A percentile compares a stretch with the other conserved stretches of the same genome.
Conservation (phyloP, 2,888 invertebrate genomes). For the Stenoptilia bipunctidactyla region DNA sequence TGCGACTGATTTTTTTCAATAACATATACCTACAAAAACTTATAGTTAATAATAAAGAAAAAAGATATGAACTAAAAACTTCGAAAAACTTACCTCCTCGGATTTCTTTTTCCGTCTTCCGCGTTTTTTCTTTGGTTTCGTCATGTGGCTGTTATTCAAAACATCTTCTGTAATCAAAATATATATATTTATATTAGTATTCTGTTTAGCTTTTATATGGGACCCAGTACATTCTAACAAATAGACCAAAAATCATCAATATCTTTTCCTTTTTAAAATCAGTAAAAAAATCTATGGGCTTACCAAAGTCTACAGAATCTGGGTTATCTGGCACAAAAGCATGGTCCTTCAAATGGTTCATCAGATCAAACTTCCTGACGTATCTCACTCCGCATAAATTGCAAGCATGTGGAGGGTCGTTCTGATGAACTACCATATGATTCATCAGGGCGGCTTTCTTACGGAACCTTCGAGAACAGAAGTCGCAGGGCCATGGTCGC, state of each 20-base stretch:
- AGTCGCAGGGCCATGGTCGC: slow-evolving; percentile 88
- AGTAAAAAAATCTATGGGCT: too few species aligned
- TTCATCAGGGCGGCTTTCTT: slow-evolving; percentile 88
- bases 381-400: slow-evolving; percentile 87
- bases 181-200: neutral
- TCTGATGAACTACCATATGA: slow-evolving; percentile 90
- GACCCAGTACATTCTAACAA: too few species aligned
- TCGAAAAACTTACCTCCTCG: slow-evolving; percentile 47
- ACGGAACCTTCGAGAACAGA: slow-evolving; percentile 85
- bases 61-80: too few species aligned
- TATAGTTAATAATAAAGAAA: too few species aligned
- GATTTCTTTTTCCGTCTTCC: slow-evolving; percentile 61
- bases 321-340: slow-evolving; percentile 79
- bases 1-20: too few species aligned
- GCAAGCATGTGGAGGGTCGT: slow-evolving; percentile 85
- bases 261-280: too few species aligned
- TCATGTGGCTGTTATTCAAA: slow-evolving; percentile 33
- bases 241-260: too few species aligned
- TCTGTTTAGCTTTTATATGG: neutral
- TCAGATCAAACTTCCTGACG: slow-evolving; percentile 82
- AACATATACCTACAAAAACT: too few species aligned
- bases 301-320: slow-evolving; percentile 68
- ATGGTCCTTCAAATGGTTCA: slow-evolving; percentile 86
- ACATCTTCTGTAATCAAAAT: slow-evolving; percentile 37
- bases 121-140: slow-evolving; percentile 59